Percentiles rank a stretch among this genome's conserved stretches.
Conservation (phyloP, 1,140 invertebrate species). For the Drosophila varians region DNA sequence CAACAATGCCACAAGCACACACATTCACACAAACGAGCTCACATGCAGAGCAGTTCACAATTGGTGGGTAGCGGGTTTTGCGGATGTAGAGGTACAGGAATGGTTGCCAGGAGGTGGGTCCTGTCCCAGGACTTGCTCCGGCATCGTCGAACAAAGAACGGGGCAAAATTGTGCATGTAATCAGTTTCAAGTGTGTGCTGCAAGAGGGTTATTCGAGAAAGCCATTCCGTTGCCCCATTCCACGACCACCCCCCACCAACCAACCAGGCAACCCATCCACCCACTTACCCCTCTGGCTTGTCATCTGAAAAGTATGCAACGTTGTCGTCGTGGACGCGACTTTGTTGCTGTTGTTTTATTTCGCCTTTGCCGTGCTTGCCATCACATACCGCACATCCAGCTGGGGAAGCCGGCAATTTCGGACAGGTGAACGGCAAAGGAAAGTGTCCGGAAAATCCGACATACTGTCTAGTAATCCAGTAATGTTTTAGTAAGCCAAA, state of each 20-base stretch:
- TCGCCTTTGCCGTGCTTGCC: slow-evolving; percentile 61
- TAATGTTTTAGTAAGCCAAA: background rate
- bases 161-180: slow-evolving; percentile 80
- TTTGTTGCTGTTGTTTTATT: slow-evolving; percentile 75
- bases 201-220: slow-evolving; percentile 63
- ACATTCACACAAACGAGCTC: slow-evolving; percentile 6
- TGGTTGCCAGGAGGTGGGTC: slow-evolving; percentile 11
- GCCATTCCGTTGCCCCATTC: slow-evolving; percentile 57
- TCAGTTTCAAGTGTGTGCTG: slow-evolving; percentile 71
- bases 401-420: slow-evolving; percentile 15
- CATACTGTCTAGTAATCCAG: background rate
- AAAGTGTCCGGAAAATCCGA: slow-evolving; percentile 6
- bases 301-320: slow-evolving; percentile 78
- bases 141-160: slow-evolving; percentile 67
- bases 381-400: slow-evolving; percentile 24
- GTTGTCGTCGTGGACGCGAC: slow-evolving; percentile 66
- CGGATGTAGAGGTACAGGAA: background rate
- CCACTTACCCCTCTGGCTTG: slow-evolving; percentile 25
- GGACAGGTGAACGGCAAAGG: slow-evolving; percentile 21
- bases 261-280: background rate
- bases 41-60: slow-evolving; percentile 47
- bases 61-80: slow-evolving; percentile 16
- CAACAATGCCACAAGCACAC: slow-evolving; percentile 56
- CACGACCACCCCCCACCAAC: background rate
- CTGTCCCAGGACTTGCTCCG: slow-evolving; percentile 42